Percentiles rank a stretch among this genome's conserved stretches.
These are phyloP conservation scores for Nineta flava DNA, from an alignment of 2,888 invertebrate genomes.

Conservation along the genomic window DNA sequence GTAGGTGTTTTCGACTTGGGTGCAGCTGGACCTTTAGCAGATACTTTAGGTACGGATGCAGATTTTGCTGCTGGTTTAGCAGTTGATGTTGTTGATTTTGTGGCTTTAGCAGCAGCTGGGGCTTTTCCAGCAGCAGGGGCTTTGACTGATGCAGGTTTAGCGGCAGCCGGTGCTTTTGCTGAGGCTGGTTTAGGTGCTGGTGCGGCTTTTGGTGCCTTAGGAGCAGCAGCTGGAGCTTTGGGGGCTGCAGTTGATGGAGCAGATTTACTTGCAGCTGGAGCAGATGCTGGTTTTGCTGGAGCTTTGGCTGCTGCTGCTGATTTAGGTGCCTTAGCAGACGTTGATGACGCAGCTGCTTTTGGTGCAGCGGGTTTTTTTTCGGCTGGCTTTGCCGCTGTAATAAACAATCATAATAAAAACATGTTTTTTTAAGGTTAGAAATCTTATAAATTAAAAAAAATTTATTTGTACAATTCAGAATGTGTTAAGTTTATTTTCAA, in stretches of 20 bases:
- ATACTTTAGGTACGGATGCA: neutral
- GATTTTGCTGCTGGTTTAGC: slow-evolving; percentile 27
- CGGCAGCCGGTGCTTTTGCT: slow-evolving; percentile 24
- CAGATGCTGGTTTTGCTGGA: slow-evolving; percentile 18
- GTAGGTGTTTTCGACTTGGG: slow-evolving; percentile 12
- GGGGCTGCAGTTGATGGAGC: slow-evolving; percentile 19
- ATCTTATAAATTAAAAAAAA: neutral
- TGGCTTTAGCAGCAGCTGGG: slow-evolving; percentile 28
- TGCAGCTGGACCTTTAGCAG: slow-evolving; percentile 19
- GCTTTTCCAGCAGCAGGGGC: slow-evolving; percentile 22
- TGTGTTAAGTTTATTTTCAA: slow-evolving; percentile 17
- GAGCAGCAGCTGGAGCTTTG: slow-evolving; percentile 26
- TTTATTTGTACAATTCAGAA: slow-evolving; percentile 13
- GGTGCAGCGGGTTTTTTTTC: slow-evolving; percentile 32
- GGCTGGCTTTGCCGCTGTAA: slow-evolving; percentile 35
- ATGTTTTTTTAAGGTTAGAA: slow-evolving; percentile 3
- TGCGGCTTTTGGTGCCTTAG: slow-evolving; percentile 20
- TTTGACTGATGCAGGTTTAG: slow-evolving; percentile 22
- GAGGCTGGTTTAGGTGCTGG: slow-evolving; percentile 23
- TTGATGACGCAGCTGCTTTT: slow-evolving; percentile 21
- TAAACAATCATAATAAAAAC: slow-evolving; percentile 17
- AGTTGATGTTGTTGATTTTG: slow-evolving; percentile 32
- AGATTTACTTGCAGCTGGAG: slow-evolving; percentile 21
- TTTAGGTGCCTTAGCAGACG: slow-evolving; percentile 24
- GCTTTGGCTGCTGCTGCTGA: slow-evolving; percentile 21